Conservation (phyloP, 1,140 invertebrate genomes). For the Drosophila takahashii region DNA sequence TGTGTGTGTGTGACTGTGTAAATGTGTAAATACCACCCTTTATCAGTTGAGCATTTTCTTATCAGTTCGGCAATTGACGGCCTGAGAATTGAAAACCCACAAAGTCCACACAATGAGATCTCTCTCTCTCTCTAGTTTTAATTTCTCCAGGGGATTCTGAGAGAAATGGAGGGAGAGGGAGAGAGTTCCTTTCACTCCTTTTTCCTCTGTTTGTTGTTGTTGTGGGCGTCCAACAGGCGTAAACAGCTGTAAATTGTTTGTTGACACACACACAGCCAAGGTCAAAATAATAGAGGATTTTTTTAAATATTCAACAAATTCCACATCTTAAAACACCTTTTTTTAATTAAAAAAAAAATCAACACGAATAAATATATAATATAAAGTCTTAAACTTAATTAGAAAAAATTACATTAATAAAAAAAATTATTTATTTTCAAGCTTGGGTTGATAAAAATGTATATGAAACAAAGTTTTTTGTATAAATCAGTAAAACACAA, state of each 20-base stretch:
- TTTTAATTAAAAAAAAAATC: too few relatives aligned
- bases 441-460: too few relatives aligned
- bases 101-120: constrained; percentile 6
- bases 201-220: constrained; percentile 17
- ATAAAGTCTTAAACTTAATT: too few relatives aligned
- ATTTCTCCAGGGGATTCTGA: not conserved
- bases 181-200: constrained; percentile 1
- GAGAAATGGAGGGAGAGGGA: not conserved
- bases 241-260: constrained; percentile 78
- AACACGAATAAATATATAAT: too few relatives aligned
- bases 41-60: constrained; percentile 32
- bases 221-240: constrained; percentile 68
- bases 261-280: constrained; percentile 42
- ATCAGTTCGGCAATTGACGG: constrained; percentile 37
- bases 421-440: too few relatives aligned
- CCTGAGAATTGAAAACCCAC: constrained; percentile 15
- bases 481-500: too few relatives aligned
- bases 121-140: not conserved
- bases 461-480: too few relatives aligned
- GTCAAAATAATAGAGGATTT: not conserved
- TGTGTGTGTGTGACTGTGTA: not conserved
- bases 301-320: too few relatives aligned
- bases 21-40: not conserved
- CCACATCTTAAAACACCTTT: too few relatives aligned
- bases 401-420: too few relatives aligned